A percentile compares a stretch with the other conserved stretches of the same genome.
Conservation (phyloP, 2,113 vertebrate genomes). For the Tychaedon coryphoeus region DNA sequence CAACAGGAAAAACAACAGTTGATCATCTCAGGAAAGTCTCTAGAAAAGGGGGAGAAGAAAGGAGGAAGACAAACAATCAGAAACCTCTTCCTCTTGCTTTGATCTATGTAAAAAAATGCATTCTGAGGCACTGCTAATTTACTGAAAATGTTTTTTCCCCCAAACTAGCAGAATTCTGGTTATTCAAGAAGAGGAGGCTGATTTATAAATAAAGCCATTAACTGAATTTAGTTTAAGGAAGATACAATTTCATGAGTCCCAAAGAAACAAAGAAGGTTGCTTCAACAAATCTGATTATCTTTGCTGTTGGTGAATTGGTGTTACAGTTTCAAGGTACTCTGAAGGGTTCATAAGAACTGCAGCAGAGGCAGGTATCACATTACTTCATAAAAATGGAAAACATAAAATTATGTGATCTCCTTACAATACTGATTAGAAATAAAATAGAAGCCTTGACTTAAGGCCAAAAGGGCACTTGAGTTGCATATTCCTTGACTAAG, state of each 20-base stretch:
- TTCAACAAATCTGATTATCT: constrained; percentile 6
- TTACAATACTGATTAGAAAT: not conserved
- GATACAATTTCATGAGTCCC: constrained; percentile 4
- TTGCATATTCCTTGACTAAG: not conserved
- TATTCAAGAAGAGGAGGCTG: not conserved
- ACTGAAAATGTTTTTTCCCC: not conserved
- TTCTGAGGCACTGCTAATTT: constrained; percentile 12
- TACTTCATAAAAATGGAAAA: not conserved
- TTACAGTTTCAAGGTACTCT: not conserved
- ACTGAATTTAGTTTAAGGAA: constrained; percentile 2
- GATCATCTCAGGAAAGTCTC: not conserved
- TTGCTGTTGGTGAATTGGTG: not conserved
- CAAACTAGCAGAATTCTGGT: constrained; percentile 1
- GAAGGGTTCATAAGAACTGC: not conserved
- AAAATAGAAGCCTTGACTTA: not conserved
- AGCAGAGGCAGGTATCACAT: not conserved
- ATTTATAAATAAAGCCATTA: constrained; percentile 29
- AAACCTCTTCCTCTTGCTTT: constrained; percentile 57
- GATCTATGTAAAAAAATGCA: constrained; percentile 58
- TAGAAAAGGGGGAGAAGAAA: constrained; percentile 27
- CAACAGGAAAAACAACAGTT: constrained; percentile 17
- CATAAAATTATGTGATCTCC: not conserved
- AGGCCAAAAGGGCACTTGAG: not conserved
- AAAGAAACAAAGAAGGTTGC: not conserved
- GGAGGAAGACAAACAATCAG: constrained; percentile 43